phyloP scores from a whole-genome alignment of 2,888 invertebrate genomes.

The Lutraria lutraria region DNA sequence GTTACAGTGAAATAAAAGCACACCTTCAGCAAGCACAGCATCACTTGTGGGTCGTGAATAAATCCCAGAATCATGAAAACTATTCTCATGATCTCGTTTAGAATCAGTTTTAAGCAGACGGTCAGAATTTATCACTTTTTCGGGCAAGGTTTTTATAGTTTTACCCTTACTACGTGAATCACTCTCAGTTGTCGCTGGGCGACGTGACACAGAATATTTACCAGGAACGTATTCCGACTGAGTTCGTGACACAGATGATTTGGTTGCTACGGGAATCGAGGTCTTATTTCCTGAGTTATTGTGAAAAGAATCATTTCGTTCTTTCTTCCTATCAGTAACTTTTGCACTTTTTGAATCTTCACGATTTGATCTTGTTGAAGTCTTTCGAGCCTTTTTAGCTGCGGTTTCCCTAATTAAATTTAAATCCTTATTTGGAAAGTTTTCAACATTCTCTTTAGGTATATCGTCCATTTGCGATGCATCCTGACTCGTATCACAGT shows the following conservation, averaged over 20 bases:
- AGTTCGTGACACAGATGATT: slow-evolving; percentile 71
- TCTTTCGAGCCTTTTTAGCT: slow-evolving; percentile 64
- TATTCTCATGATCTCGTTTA: slow-evolving; percentile 66
- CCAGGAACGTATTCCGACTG: slow-evolving; percentile 76
- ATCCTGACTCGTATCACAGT: slow-evolving; percentile 80
- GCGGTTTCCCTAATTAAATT: slow-evolving; percentile 72
- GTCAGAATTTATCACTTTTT: slow-evolving; percentile 60
- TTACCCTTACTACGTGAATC: slow-evolving; percentile 61
- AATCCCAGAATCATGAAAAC: slow-evolving; percentile 77
- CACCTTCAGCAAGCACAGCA: slow-evolving; percentile 77
- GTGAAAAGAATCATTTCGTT: slow-evolving; percentile 56
- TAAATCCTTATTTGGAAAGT: slow-evolving; percentile 66
- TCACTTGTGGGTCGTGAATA: slow-evolving; percentile 80
- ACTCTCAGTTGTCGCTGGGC: slow-evolving; percentile 68
- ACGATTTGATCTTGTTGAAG: slow-evolving; percentile 51
- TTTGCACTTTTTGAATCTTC: slow-evolving; percentile 62
- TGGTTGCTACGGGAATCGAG: slow-evolving; percentile 72
- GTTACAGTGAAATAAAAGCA: slow-evolving; percentile 20
- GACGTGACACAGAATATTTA: slow-evolving; percentile 69
- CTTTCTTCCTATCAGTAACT: slow-evolving; percentile 54
- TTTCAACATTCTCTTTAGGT: slow-evolving; percentile 65
- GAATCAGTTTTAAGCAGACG: slow-evolving; percentile 56
- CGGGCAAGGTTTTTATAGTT: slow-evolving; percentile 63
- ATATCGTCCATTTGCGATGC: slow-evolving; percentile 74
- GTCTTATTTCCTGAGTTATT: slow-evolving; percentile 69